These are phyloP conservation scores for Caretta caretta DNA, from an alignment of 2,113 vertebrate genomes.

Conservation along the genomic window DNA sequence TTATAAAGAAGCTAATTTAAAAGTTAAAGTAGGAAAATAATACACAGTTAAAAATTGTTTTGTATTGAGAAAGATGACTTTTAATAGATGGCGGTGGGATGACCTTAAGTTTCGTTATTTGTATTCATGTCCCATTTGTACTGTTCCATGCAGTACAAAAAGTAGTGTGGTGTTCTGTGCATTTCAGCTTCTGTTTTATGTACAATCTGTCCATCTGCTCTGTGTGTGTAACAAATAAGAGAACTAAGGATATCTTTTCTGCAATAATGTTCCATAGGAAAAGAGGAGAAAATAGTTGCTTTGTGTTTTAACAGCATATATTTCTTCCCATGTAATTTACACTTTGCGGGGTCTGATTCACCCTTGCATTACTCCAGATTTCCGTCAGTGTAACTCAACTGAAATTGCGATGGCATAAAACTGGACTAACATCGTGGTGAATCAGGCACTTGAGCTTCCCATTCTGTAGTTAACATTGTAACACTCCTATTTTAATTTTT, in stretches of 20 bases:
- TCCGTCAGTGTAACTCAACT: background rate
- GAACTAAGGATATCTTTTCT: background rate
- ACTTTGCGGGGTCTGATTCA: background rate
- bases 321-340: background rate
- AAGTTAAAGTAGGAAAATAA: slow-evolving; percentile 58
- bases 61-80: slow-evolving; percentile 49
- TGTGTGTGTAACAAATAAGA: background rate
- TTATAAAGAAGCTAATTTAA: slow-evolving; percentile 58
- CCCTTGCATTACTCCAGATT: background rate
- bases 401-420: background rate
- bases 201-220: background rate
- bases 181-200: background rate
- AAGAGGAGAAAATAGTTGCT: background rate
- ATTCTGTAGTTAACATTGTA: background rate
- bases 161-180: background rate
- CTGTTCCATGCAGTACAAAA: background rate
- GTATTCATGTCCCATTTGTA: background rate
- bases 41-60: slow-evolving; percentile 58
- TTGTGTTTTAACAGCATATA: background rate
- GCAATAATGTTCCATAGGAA: background rate
- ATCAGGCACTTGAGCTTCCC: background rate
- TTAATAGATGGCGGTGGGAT: background rate
- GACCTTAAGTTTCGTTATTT: background rate
- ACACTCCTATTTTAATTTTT: background rate
- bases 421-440: background rate